Base-by-base conservation (phyloP, 2,888 invertebrate genomes). In the Rhingia campestris region DNA sequence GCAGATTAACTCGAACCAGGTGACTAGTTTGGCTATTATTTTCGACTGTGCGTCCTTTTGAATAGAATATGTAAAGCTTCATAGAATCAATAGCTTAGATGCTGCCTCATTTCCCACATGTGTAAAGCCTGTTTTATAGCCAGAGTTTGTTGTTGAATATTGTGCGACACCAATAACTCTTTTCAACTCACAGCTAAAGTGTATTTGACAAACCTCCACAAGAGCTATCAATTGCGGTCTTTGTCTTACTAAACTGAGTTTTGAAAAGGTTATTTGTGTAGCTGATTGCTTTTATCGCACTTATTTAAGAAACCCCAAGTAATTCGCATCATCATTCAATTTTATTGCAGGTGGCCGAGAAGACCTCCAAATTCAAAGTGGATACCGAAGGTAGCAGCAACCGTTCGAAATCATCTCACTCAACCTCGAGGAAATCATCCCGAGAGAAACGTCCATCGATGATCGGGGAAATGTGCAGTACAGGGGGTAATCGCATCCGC, bases 311-410 rank as follows among this genome's bases (percentile, higher is more conserved):
- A 3, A 9, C 12, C 3, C 4, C 32, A 33, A 53, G 12, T 53
- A 53, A 35, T 6, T 6, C 39, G 12, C 6, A 5, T 0, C 4
- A 14, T 56, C 9, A 4, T 10, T 12, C 14, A 10, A 39, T 82
- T 63, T 10, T 7, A n/a, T 87, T 86, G 3, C 77, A 93, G 88
- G 93, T 93, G 37, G 93, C 95, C 81, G 95, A 95, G 89, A 95
- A 95, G 89, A 93, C 95, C 2, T 92, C 95, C 45, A 95, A 95
- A 89, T 95, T 95, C 89, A 95, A 95, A 90, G 95, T 95, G 86
- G 95, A 95, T 41, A 95, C 95, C 0, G 95, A 95, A 88, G 93
- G 94, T 70, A 92, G 92, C 85, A 90, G 92, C 87, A 91, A 91
- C 30, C 91, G 94, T 4, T 94, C 93, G 87, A 94, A 94, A 88